Conservation (phyloP, 2,797 vertebrate genomes). For the Pseudopleuronectes americanus region DNA sequence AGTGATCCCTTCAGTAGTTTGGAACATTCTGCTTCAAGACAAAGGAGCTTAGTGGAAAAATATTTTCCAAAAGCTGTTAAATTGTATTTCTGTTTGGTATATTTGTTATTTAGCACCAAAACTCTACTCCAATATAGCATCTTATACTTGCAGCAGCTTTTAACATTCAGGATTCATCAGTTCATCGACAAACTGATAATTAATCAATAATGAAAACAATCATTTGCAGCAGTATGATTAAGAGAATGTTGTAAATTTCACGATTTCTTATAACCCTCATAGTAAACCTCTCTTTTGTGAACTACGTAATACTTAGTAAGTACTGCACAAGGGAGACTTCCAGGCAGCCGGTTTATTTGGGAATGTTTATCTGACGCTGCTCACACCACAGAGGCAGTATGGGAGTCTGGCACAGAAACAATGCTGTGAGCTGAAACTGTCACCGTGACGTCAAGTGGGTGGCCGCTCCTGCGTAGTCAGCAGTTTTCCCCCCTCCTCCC, state of each 20-base stretch:
- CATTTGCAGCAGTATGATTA: too few species aligned
- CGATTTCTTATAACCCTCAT: conserved; percentile 10
- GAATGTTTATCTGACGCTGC: conserved; percentile 61
- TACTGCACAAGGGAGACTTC: conserved; percentile 36
- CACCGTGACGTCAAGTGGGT: conserved; percentile 73
- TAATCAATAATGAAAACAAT: too few species aligned
- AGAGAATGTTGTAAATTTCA: background rate
- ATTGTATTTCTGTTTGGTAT: too few species aligned
- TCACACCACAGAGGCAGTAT: conserved; percentile 58
- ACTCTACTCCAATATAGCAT: too few species aligned
- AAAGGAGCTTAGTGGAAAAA: background rate
- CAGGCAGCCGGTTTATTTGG: conserved; percentile 21
- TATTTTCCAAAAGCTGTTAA: background rate
- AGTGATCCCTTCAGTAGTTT: background rate
- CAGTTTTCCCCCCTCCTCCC: conserved; percentile 56
- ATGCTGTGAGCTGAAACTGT: conserved; percentile 64
- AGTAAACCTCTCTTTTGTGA: conserved; percentile 18
- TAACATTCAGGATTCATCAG: background rate
- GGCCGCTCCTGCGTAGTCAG: conserved; percentile 70
- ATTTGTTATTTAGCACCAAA: too few species aligned
- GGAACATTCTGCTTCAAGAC: background rate
- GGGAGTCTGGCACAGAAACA: conserved; percentile 63
- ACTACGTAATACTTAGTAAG: conserved; percentile 5
- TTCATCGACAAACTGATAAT: background rate
- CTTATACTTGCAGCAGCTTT: too few species aligned